Conservation (phyloP, 2,888 invertebrate genomes). For the Acleris sparsana region DNA sequence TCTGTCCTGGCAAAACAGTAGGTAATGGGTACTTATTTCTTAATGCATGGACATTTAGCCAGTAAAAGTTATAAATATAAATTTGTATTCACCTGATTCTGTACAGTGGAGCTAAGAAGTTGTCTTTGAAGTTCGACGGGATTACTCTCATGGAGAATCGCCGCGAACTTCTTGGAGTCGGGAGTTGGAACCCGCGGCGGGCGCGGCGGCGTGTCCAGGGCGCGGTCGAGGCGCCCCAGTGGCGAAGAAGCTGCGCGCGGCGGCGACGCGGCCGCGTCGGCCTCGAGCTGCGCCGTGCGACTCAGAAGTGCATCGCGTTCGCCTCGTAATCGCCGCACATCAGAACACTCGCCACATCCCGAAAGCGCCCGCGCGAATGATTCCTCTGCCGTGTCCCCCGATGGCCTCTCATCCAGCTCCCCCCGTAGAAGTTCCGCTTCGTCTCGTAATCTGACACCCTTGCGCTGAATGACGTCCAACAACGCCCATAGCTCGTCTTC, state of each 20-base stretch:
- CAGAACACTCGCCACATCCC: slow-evolving; percentile 57
- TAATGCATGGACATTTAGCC: too few relatives aligned
- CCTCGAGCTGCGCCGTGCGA: slow-evolving; percentile 90
- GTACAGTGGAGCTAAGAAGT: slow-evolving; percentile 90
- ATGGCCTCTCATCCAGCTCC: slow-evolving; percentile 58
- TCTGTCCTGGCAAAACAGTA: not conserved
- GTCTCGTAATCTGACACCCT: slow-evolving; percentile 86
- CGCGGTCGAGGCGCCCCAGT: slow-evolving; percentile 87
- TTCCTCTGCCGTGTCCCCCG: slow-evolving; percentile 86
- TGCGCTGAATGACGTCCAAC: slow-evolving; percentile 93
- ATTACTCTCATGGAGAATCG: slow-evolving; percentile 92
- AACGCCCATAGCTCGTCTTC: slow-evolving; percentile 93
- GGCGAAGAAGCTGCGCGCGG: slow-evolving; percentile 67
- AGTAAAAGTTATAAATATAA: not conserved
- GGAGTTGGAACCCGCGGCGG: slow-evolving; percentile 86
- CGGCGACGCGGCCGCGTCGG: slow-evolving; percentile 85
- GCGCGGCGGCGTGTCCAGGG: slow-evolving; percentile 86
- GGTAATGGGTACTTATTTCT: too few relatives aligned
- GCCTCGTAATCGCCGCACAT: slow-evolving; percentile 85
- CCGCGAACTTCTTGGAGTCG: slow-evolving; percentile 90
- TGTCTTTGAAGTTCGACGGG: slow-evolving; percentile 93
- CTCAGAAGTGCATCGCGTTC: slow-evolving; percentile 91
- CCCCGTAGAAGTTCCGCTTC: slow-evolving; percentile 87
- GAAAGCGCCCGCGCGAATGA: slow-evolving; percentile 81
- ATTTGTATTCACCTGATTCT: slow-evolving; percentile 87